These are phyloP conservation scores for Cotesia typhae DNA, from an alignment of 1,140 invertebrate species.

Conservation along the genomic window DNA sequence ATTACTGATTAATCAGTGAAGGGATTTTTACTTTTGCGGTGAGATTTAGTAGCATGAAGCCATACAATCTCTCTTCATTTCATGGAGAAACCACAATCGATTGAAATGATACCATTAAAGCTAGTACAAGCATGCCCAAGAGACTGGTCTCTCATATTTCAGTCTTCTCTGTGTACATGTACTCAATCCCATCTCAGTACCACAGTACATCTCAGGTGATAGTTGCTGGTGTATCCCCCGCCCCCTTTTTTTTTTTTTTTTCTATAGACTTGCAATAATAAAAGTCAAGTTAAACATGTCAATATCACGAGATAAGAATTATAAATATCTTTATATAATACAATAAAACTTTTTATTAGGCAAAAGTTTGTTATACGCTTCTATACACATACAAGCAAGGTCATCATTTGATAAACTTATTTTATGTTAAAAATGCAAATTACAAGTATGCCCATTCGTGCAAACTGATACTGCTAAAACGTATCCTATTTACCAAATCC, in stretches of 20 bases:
- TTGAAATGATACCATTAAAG: constrained; percentile 18
- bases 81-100: constrained; percentile 16
- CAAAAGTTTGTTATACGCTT: too few relatives aligned
- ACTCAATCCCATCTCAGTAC: neutral
- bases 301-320: too few relatives aligned
- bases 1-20: neutral
- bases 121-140: constrained; percentile 15
- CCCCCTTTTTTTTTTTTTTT: neutral
- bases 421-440: too few relatives aligned
- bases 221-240: neutral
- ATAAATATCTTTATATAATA: too few relatives aligned
- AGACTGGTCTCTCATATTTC: constrained; percentile 12
- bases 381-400: too few relatives aligned
- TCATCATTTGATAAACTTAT: too few relatives aligned
- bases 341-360: too few relatives aligned
- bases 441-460: neutral
- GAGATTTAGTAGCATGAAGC: neutral
- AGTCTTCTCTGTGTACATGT: neutral
- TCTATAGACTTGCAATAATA: too few relatives aligned
- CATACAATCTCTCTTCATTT: neutral
- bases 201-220: neutral
- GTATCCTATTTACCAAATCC: neutral
- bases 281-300: too few relatives aligned
- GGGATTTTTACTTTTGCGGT: neutral
- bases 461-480: neutral